Base-by-base conservation (phyloP, 2,113 vertebrate species). In the Seriola aureovittata region DNA sequence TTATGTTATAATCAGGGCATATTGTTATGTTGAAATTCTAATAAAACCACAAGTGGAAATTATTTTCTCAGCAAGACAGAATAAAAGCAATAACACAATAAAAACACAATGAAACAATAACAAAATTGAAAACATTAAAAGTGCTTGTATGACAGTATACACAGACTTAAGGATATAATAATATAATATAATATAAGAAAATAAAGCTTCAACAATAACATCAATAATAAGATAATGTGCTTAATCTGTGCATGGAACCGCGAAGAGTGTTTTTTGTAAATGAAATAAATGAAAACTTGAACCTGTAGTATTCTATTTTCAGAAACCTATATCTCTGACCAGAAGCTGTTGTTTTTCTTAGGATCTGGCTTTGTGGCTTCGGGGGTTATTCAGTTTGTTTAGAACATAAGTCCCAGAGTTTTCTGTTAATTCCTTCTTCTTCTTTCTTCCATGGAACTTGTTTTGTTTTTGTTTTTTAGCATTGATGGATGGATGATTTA, bases 401-500 rank as follows among this genome's bases (percentile, higher is more conserved):
- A 13, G 29, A 78, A 44, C 14, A 50, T 80, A 40, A 54, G 13
- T 71, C 71, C 13, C 8, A 59, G 55, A 54, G 21, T 44, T 82
- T 57, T 23, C 4, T 66, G 14, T 44, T 78, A n/a, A 78, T 74
- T 40, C 3, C 16, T 57, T 73, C 32, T 54, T 83, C 64, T 25
- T 50, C 40, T 59, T 70, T 73, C 32, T 50, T 62, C 29, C 9
- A 23, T 13, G 29, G 44, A 23, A 52, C 38, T 73, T 75, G 25
- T 19, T 85, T 81, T 83, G 19, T 74, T 74, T 50, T 79, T 50
- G 16, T 86, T 64, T 59, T 84, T 64, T 62, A 63, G 23, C 74
- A 75, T 50, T 81, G 72, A 87, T 85, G 71, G 52, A 81, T 86
- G 80, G 50, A 81, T 89, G 75, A 70, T 87, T 84, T 46, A 46